Evolutionary conservation across 2,888 invertebrate species (phyloP).

Genomic region (Diarsia mendica): DNA sequence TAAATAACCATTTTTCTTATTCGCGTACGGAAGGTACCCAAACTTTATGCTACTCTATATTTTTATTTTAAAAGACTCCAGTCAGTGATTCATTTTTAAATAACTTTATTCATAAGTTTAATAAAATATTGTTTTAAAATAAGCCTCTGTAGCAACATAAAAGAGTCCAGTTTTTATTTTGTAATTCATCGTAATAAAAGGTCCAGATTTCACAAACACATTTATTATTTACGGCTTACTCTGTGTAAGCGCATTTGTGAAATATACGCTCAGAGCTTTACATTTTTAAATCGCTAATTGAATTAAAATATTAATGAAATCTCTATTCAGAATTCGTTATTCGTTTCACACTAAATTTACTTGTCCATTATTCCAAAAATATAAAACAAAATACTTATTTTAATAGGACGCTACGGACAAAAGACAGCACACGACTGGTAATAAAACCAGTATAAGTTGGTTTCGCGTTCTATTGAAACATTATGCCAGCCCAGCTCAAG

Average conservation of each 20-base stretch:
- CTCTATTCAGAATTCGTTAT: neutral
- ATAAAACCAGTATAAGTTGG: neutral
- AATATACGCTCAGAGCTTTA: slow-evolving; percentile 9
- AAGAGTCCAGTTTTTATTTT: slow-evolving; percentile 33
- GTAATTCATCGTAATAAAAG: slow-evolving; percentile 40
- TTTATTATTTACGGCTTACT: slow-evolving; percentile 40
- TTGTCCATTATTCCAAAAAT: neutral
- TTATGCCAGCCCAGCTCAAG: neutral
- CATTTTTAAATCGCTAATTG: slow-evolving; percentile 32
- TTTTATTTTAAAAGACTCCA: neutral
- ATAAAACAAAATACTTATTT: neutral
- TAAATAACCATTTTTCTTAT: slow-evolving; percentile 46
- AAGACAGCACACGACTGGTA: neutral
- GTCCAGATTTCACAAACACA: slow-evolving; percentile 24
- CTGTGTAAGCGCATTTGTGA: slow-evolving; percentile 26
- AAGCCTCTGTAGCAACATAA: slow-evolving; percentile 5
- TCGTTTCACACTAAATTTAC: slow-evolving; percentile 9
- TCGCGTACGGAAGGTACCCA: slow-evolving; percentile 1
- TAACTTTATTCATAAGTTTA: slow-evolving; percentile 2
- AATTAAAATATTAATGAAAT: slow-evolving; percentile 40
- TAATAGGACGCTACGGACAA: neutral
- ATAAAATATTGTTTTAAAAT: slow-evolving; percentile 7
- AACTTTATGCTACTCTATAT: slow-evolving; percentile 14
- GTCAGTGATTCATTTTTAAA: neutral
- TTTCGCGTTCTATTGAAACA: neutral